A percentile compares a stretch with the other conserved stretches of the same genome.
Conservation (phyloP, 2,888 invertebrate genomes). For the Apoda limacodes region DNA sequence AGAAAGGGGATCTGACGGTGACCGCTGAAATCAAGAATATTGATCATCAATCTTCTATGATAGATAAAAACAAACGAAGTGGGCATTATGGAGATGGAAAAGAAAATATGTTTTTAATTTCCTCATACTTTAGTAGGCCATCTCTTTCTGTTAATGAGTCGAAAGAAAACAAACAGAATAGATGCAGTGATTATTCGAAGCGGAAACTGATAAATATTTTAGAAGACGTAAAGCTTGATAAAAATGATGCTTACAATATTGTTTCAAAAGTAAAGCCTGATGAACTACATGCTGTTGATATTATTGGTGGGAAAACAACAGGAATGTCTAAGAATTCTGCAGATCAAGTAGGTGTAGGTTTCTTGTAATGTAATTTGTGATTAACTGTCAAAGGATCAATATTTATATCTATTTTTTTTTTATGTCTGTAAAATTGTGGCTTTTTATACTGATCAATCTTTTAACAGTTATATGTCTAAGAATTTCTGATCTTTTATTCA, state of each 20-base stretch:
- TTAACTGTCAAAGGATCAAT: slow-evolving; percentile 1
- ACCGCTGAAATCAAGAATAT: too few species aligned
- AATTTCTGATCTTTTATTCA: too few species aligned
- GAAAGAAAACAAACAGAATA: slow-evolving; percentile 12
- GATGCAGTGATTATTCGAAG: slow-evolving; percentile 31
- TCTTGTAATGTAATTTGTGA: too few species aligned
- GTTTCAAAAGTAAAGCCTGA: slow-evolving; percentile 35
- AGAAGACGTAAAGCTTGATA: slow-evolving; percentile 41
- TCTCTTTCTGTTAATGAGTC: slow-evolving; percentile 13
- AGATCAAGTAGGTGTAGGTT: too few species aligned
- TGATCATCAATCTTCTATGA: too few species aligned
- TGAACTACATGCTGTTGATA: slow-evolving; percentile 30
- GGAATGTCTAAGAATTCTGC: too few species aligned
- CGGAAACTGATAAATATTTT: slow-evolving; percentile 51
- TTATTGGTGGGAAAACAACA: slow-evolving; percentile 24
- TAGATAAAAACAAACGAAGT: too few species aligned
- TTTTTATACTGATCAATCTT: too few species aligned
- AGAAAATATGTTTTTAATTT: slow-evolving; percentile 22
- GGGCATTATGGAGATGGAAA: too few species aligned
- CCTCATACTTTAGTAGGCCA: slow-evolving; percentile 30
- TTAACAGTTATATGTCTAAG: too few species aligned
- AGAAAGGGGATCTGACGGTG: slow-evolving; percentile 27
- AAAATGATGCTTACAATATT: slow-evolving; percentile 31
- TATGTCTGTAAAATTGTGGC: too few species aligned
- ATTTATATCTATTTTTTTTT: too few species aligned